A percentile compares a stretch with the other conserved stretches of the same genome.
phyloP scores from a whole-genome alignment of 1,140 invertebrate genomes.

The Eriosoma lanigerum region DNA sequence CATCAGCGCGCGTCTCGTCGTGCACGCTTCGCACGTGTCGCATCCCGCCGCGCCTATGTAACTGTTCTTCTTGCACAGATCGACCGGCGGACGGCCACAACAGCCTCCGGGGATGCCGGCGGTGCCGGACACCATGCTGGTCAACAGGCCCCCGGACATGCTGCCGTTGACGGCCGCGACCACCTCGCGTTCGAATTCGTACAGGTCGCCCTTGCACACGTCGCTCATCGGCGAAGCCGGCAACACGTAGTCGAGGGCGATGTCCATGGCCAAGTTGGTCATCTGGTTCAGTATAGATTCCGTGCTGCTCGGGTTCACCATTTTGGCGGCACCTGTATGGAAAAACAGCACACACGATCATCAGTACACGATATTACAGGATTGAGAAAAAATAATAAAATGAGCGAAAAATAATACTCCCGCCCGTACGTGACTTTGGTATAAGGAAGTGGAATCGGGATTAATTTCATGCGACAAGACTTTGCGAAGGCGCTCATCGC shows the following conservation, averaged over 20 bases:
- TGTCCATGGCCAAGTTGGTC: constrained; percentile 50
- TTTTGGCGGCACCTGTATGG: constrained; percentile 40
- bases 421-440: not conserved
- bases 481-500: not conserved
- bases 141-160: not conserved
- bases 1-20: not conserved
- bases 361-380: not conserved
- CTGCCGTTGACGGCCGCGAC: not conserved
- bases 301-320: constrained; percentile 51
- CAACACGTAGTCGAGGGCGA: constrained; percentile 43
- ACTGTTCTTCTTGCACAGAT: constrained; percentile 41
- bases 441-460: not conserved
- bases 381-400: not conserved
- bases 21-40: constrained; percentile 17
- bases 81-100: constrained; percentile 14
- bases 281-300: constrained; percentile 39
- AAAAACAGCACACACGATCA: not conserved
- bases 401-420: not conserved
- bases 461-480: not conserved
- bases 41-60: constrained; percentile 40
- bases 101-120: not conserved
- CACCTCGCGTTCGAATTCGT: constrained; percentile 32
- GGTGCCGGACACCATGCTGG: not conserved
- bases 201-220: constrained; percentile 41
- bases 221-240: constrained; percentile 47